These are phyloP conservation scores for Mythimna albipuncta DNA, from an alignment of 2,888 invertebrate species.

Conservation along the genomic window DNA sequence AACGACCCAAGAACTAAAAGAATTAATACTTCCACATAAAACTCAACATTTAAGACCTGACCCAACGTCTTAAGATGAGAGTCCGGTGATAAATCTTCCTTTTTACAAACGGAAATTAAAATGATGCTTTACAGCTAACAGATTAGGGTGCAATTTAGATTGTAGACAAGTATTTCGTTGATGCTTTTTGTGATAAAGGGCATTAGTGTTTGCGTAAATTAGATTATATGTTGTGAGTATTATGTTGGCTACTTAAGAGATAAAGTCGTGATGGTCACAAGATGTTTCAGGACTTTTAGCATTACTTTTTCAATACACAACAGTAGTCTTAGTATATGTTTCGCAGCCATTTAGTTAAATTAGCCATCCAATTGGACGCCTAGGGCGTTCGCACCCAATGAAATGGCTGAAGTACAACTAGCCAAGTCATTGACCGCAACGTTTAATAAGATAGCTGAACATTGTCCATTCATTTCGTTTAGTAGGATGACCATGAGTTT, in stretches of 20 bases:
- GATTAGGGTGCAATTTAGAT: constrained; percentile 62
- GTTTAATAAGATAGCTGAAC: too few species aligned
- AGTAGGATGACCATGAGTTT: too few species aligned
- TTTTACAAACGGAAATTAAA: constrained; percentile 58
- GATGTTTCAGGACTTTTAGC: not conserved
- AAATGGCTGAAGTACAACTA: too few species aligned
- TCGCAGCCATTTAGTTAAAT: too few species aligned
- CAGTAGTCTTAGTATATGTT: too few species aligned
- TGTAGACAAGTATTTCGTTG: constrained; percentile 47
- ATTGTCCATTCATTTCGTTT: too few species aligned
- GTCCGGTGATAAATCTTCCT: constrained; percentile 41
- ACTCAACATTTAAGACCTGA: constrained; percentile 42
- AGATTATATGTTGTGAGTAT: constrained; percentile 30
- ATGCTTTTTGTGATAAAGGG: constrained; percentile 36
- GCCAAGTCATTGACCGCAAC: too few species aligned
- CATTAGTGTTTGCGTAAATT: constrained; percentile 25
- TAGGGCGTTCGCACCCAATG: too few species aligned
- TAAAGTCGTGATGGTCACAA: constrained; percentile 4
- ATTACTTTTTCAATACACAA: not conserved
- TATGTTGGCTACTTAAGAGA: constrained; percentile 18
- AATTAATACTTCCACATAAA: constrained; percentile 54
- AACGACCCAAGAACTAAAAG: constrained; percentile 25
- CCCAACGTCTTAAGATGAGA: constrained; percentile 37
- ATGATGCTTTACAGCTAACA: constrained; percentile 50
- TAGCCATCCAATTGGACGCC: too few species aligned